Conservation (phyloP, 1,140 invertebrate species). For the Nylanderia fulva region DNA sequence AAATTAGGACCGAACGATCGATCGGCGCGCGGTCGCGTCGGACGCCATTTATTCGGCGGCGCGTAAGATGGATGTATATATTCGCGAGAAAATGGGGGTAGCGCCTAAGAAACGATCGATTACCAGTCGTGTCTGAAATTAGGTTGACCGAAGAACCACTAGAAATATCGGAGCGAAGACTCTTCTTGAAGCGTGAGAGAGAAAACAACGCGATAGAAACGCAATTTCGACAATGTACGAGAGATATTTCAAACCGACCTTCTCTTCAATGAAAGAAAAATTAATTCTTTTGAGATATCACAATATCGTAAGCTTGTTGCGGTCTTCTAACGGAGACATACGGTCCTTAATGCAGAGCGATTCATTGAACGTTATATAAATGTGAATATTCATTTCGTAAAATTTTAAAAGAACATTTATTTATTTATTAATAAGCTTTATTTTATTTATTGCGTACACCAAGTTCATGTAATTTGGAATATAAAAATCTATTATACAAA, state of each 20-base stretch:
- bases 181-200: slow-evolving; percentile 28
- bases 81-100: slow-evolving; percentile 37
- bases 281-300: slow-evolving; percentile 60
- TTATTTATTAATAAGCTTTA: no score
- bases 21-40: slow-evolving; percentile 42
- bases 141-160: slow-evolving; percentile 73
- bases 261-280: slow-evolving; percentile 5
- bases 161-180: slow-evolving; percentile 45
- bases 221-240: slow-evolving; percentile 18
- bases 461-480: neutral
- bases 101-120: slow-evolving; percentile 70
- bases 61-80: slow-evolving; percentile 40
- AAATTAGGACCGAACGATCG: slow-evolving; percentile 65
- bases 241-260: slow-evolving; percentile 57
- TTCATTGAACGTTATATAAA: slow-evolving; percentile 13
- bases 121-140: slow-evolving; percentile 70
- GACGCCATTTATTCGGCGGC: slow-evolving; percentile 44
- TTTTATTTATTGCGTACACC: no score
- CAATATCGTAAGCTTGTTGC: slow-evolving; percentile 26
- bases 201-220: slow-evolving; percentile 63
- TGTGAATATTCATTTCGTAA: neutral
- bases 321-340: neutral
- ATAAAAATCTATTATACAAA: neutral
- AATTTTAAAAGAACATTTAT: neutral
- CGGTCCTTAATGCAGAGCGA: slow-evolving; percentile 1